Base-by-base conservation (phyloP, 2,888 invertebrate genomes). In the Drymonia ruficornis region DNA sequence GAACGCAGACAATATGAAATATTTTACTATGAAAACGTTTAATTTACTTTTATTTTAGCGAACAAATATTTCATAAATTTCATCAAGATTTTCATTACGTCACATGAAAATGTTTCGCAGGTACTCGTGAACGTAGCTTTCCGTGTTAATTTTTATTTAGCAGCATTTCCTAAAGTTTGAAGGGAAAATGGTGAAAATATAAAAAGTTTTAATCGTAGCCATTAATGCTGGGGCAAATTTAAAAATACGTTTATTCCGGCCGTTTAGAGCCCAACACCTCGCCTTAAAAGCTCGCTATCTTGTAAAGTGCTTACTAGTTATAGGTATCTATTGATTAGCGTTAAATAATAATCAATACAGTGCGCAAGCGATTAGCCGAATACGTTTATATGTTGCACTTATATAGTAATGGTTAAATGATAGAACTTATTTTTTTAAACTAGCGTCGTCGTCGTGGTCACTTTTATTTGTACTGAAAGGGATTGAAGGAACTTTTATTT, bases 211-310 rank as follows among this genome's bases (percentile, higher is more conserved):
- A 59, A 61, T 52, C 61, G 56, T 42, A 44, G 40, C 45, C 50
- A 50, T 63, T 65, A 62, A 59, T 59, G 65, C 50, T 43, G 43
- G 36, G 53, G 55, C 56, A 57, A 61, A 61, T 61, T 67, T 61
- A 62, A 64, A 67, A 57, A 55, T 66, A 67, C 52, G 53, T 55
- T 64, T 64, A 67, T 64, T 59, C 53, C 28, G 28, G 49, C 50
- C 63, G 51, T 67, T 67, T 58, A 64, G 67, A 64, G 16, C 55
- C 53, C 49, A 50, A 54, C 63, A 3, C 9, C 19, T 59, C 52
- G 57, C 61, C 48, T 61, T 59, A 66, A 63, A 67, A 67, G 54
- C 57, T 61, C 23, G n/a, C 40, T 7, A 40, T n/a, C n/a, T n/a
- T n/a, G n/a, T n/a, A n/a, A n/a, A n/a, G n/a, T n/a, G n/a, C n/a